These are phyloP conservation scores for Brachyopa scutellaris DNA, from an alignment of 2,888 invertebrate species.

Conservation along the genomic window DNA sequence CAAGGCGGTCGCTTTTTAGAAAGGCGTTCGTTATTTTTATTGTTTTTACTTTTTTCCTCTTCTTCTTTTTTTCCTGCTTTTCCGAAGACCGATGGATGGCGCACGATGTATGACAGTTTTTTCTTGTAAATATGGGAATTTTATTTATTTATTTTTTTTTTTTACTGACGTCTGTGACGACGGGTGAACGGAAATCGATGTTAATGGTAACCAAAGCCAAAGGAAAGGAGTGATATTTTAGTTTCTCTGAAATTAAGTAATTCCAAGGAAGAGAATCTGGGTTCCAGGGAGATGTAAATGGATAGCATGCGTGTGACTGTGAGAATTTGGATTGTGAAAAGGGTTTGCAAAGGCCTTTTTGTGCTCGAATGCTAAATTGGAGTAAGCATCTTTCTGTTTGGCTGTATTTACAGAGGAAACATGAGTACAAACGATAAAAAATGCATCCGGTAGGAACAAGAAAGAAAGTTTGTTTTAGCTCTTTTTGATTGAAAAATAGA, in stretches of 20 bases:
- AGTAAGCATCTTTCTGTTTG: background rate
- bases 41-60: constrained; percentile 16
- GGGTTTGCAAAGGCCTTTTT: background rate
- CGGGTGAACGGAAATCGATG: constrained; percentile 68
- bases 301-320: background rate
- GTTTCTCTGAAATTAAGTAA: constrained; percentile 41
- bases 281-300: background rate
- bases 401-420: no score
- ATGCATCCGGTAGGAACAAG: no score
- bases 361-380: background rate
- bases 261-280: constrained; percentile 30
- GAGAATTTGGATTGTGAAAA: background rate
- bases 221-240: constrained; percentile 39
- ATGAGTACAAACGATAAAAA: no score
- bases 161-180: background rate
- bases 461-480: no score
- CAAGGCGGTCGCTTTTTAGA: constrained; percentile 63
- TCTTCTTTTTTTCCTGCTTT: background rate
- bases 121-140: constrained; percentile 62
- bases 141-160: constrained; percentile 20
- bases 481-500: no score
- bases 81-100: constrained; percentile 41
- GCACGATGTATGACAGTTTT: constrained; percentile 56
- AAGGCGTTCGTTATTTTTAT: constrained; percentile 43
- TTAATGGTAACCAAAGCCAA: constrained; percentile 55